Conservation (phyloP, 92 coral and sea anemone species). For the Actinernus sp. region DNA sequence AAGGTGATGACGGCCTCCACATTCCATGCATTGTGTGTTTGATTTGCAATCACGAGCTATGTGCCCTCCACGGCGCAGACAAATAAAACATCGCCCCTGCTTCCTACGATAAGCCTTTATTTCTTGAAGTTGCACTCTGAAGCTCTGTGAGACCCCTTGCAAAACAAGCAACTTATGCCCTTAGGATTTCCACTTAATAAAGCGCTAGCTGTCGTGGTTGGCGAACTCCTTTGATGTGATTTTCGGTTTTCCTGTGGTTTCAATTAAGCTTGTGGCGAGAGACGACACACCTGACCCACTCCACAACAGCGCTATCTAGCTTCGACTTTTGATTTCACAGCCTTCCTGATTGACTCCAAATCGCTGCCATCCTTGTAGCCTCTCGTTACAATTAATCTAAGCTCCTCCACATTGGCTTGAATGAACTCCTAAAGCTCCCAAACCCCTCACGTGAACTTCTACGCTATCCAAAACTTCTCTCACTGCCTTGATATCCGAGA, state of each 20-base stretch:
- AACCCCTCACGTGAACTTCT: slow-evolving; percentile 36
- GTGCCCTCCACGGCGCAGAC: too few species aligned
- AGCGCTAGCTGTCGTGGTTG: slow-evolving; percentile 1
- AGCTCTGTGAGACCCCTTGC: slow-evolving; percentile 29
- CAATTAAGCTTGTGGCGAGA: too few species aligned
- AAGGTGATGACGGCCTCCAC: neutral
- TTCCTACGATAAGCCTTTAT: slow-evolving; percentile 10
- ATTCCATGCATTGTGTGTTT: too few species aligned
- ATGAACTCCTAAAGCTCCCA: slow-evolving; percentile 21
- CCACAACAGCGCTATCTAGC: slow-evolving; percentile 13
- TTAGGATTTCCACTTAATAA: neutral
- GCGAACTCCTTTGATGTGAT: too few species aligned
- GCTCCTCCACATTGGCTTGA: slow-evolving; percentile 50
- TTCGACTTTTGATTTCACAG: slow-evolving; percentile 22
- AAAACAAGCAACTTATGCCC: slow-evolving; percentile 28
- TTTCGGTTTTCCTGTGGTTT: too few species aligned
- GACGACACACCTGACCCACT: neutral
- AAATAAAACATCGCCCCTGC: slow-evolving; percentile 12
- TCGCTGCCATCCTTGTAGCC: slow-evolving; percentile 6
- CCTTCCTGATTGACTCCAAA: slow-evolving; percentile 8
- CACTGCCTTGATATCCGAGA: slow-evolving; percentile 24
- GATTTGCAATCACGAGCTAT: too few species aligned
- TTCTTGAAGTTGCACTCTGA: slow-evolving; percentile 19
- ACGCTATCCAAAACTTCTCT: slow-evolving; percentile 32
- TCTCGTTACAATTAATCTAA: slow-evolving; percentile 22